Percentiles rank a stretch among this genome's conserved stretches.
phyloP scores from a whole-genome alignment of 2,888 invertebrate genomes.

The Frankliniella fusca region DNA sequence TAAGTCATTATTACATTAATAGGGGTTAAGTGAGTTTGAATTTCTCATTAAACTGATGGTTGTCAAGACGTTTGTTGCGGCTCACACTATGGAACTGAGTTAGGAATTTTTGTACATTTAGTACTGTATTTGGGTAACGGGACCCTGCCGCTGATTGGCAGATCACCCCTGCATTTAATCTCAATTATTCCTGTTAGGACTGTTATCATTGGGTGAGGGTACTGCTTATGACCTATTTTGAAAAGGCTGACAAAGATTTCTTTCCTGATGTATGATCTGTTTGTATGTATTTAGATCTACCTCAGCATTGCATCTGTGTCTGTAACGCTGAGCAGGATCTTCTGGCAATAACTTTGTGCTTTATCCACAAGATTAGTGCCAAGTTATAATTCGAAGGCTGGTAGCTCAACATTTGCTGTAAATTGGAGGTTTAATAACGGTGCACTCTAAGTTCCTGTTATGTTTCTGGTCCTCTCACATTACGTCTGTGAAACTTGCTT shows the following conservation, averaged over 20 bases:
- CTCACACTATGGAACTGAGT: constrained; percentile 12
- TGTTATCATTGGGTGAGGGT: constrained; percentile 7
- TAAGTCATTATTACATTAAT: neutral
- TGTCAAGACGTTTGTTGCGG: neutral
- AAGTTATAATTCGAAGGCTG: neutral
- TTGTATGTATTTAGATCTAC: neutral
- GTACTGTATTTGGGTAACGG: neutral
- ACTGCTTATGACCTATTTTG: neutral
- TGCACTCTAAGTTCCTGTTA: too few relatives aligned
- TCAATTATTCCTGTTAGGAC: constrained; percentile 20
- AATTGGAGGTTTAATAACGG: too few relatives aligned
- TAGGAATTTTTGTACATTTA: constrained; percentile 13
- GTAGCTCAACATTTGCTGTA: too few relatives aligned
- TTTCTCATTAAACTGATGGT: neutral
- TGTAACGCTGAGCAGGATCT: neutral
- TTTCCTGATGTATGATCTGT: neutral
- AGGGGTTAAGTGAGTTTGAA: neutral
- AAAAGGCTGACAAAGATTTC: constrained; percentile 2
- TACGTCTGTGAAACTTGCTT: too few relatives aligned
- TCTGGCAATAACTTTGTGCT: neutral
- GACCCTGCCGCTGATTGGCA: neutral
- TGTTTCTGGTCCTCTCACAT: too few relatives aligned
- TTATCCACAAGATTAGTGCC: neutral
- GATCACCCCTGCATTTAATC: constrained; percentile 8
- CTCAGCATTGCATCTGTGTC: neutral